These are phyloP conservation scores for Acanthopleura granulata DNA, from an alignment of 2,888 invertebrate genomes.

Conservation along the genomic window DNA sequence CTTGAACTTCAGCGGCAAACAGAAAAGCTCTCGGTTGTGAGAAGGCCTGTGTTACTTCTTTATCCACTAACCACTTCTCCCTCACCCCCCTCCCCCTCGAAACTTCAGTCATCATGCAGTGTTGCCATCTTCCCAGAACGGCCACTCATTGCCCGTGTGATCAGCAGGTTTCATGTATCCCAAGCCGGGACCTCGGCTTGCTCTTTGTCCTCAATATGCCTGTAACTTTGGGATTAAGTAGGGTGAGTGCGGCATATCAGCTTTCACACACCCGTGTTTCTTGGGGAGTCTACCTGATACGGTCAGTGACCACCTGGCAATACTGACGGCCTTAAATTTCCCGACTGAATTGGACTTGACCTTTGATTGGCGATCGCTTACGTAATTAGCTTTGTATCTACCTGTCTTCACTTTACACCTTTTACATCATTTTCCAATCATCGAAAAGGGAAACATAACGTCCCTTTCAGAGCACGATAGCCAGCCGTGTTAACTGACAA, in stretches of 20 bases:
- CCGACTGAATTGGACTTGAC: background rate
- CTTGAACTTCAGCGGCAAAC: background rate
- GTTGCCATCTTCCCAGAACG: constrained; percentile 1
- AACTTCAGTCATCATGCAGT: too few species aligned
- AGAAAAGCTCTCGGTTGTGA: too few species aligned
- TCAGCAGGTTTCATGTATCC: background rate
- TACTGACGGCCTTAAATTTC: background rate
- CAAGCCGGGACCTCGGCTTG: background rate
- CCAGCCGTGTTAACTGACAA: too few species aligned
- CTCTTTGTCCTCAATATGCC: constrained; percentile 6
- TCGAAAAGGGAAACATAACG: too few species aligned
- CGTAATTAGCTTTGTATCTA: too few species aligned
- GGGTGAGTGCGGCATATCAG: background rate
- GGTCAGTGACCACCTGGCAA: background rate
- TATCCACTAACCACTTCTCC: too few species aligned
- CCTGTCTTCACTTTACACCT: too few species aligned
- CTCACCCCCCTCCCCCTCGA: too few species aligned
- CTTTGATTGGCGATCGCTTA: too few species aligned
- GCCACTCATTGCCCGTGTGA: background rate
- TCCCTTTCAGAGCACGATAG: too few species aligned
- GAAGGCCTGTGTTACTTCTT: too few species aligned
- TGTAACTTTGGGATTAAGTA: background rate
- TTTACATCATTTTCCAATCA: too few species aligned
- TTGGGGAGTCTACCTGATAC: background rate
- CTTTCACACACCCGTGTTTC: background rate